A percentile compares a stretch with the other conserved stretches of the same genome.
These are phyloP conservation scores for Hydrotaea cyrtoneurina DNA, from an alignment of 2,888 invertebrate species.

Conservation along the genomic window DNA sequence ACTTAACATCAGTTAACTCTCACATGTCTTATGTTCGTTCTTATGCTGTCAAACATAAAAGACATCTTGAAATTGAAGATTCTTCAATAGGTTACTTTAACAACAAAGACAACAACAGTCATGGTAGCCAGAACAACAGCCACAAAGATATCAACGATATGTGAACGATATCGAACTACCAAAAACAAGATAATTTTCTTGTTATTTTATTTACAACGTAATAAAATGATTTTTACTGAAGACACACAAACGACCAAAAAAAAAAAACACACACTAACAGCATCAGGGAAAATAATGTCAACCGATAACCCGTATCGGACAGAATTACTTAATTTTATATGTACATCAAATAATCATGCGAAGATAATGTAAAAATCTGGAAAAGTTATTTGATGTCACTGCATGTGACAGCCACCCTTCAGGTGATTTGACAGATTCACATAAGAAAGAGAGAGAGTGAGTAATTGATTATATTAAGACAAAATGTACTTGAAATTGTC, in stretches of 20 bases:
- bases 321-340: neutral
- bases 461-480: too few species aligned
- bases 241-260: too few species aligned
- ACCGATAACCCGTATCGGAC: neutral
- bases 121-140: too few species aligned
- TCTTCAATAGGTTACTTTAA: slow-evolving; percentile 56
- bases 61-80: slow-evolving; percentile 64
- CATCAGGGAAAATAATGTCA: neutral
- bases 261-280: too few species aligned
- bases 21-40: slow-evolving; percentile 52
- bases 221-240: slow-evolving; percentile 25
- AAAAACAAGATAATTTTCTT: slow-evolving; percentile 47
- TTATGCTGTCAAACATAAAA: slow-evolving; percentile 62
- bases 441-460: too few species aligned
- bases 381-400: neutral
- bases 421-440: too few species aligned
- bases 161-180: neutral
- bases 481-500: too few species aligned
- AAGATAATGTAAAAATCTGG: neutral
- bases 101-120: slow-evolving; percentile 1
- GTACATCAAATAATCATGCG: neutral
- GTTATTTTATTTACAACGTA: slow-evolving; percentile 49
- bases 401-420: too few species aligned
- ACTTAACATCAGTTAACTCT: slow-evolving; percentile 63
- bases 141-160: neutral